These are phyloP conservation scores for Orthosia gothica DNA, from an alignment of 2,888 invertebrate species.

Conservation along the genomic window DNA sequence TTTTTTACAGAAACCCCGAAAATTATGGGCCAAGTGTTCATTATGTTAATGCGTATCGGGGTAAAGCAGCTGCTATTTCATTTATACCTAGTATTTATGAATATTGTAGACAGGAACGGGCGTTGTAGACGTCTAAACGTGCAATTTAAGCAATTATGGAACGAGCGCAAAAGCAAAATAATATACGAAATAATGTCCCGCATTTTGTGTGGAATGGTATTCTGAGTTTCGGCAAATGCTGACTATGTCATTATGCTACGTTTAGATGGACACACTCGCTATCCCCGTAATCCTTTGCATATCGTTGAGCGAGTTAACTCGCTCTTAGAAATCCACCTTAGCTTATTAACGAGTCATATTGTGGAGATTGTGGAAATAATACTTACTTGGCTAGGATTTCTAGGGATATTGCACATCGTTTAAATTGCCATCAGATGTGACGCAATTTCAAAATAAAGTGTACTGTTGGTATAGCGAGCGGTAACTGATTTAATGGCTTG, in stretches of 20 bases:
- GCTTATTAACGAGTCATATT: constrained; percentile 41
- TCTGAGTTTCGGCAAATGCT: constrained; percentile 29
- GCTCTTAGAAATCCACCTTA: constrained; percentile 24
- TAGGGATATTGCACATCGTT: background rate
- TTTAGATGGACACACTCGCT: constrained; percentile 16
- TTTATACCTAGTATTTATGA: constrained; percentile 49
- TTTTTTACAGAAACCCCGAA: constrained; percentile 56
- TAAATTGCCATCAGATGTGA: background rate
- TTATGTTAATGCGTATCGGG: constrained; percentile 65
- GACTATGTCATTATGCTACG: constrained; percentile 38
- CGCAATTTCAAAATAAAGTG: constrained; percentile 5
- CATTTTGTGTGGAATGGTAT: constrained; percentile 33
- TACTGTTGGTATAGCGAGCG: background rate
- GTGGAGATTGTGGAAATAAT: constrained; percentile 24
- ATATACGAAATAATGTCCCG: constrained; percentile 27
- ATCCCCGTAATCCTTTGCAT: constrained; percentile 53
- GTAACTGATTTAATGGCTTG: background rate
- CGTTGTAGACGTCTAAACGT: constrained; percentile 1
- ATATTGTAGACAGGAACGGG: constrained; percentile 12
- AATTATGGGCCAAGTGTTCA: constrained; percentile 65
- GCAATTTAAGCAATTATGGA: constrained; percentile 36
- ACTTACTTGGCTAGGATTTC: background rate
- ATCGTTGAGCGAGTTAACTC: constrained; percentile 42
- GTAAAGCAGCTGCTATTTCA: constrained; percentile 63
- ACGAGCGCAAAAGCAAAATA: constrained; percentile 16